phyloP scores from a whole-genome alignment of 2,888 invertebrate species.

The Pherbina coryleti region DNA sequence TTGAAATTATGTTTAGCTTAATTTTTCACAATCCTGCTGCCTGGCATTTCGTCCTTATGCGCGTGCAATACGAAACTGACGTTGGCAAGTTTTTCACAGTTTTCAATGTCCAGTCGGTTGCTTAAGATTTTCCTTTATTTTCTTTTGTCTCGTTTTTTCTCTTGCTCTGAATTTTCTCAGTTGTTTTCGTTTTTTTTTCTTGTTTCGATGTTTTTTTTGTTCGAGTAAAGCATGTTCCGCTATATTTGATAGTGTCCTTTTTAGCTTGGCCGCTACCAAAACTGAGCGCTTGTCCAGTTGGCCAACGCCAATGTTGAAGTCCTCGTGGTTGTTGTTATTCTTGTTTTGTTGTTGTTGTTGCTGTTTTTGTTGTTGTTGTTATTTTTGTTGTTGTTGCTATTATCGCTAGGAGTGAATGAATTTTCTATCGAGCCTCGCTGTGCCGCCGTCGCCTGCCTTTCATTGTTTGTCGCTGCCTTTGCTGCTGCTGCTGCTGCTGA shows the following conservation, averaged over 20 bases:
- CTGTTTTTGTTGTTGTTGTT: background rate
- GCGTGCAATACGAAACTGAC: conserved; percentile 35
- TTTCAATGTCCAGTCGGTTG: conserved; percentile 39
- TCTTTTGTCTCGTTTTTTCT: conserved; percentile 26
- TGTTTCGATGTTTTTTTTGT: conserved; percentile 11
- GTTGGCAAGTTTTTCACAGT: conserved; percentile 15
- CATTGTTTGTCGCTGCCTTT: background rate
- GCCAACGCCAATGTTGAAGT: conserved; percentile 1
- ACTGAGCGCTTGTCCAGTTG: conserved; percentile 24
- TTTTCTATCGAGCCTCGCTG: background rate
- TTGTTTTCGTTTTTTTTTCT: conserved; percentile 32
- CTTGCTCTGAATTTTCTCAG: background rate
- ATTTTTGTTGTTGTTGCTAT: background rate
- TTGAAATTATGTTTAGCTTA: background rate
- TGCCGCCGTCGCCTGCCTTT: conserved; percentile 6
- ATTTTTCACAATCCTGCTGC: background rate
- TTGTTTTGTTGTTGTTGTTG: background rate
- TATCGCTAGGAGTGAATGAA: background rate
- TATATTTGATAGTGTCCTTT: conserved; percentile 40
- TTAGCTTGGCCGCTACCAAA: conserved; percentile 27
- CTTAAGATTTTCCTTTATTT: conserved; percentile 8
- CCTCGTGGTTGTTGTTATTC: background rate
- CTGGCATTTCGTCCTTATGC: conserved; percentile 18
- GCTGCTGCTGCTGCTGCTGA: background rate
- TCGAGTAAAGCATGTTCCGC: background rate